Evolutionary conservation across 1,140 invertebrate genomes (phyloP), one percentile per base, ranked within the genome.

Genomic region (Nephila pilipes): DNA sequence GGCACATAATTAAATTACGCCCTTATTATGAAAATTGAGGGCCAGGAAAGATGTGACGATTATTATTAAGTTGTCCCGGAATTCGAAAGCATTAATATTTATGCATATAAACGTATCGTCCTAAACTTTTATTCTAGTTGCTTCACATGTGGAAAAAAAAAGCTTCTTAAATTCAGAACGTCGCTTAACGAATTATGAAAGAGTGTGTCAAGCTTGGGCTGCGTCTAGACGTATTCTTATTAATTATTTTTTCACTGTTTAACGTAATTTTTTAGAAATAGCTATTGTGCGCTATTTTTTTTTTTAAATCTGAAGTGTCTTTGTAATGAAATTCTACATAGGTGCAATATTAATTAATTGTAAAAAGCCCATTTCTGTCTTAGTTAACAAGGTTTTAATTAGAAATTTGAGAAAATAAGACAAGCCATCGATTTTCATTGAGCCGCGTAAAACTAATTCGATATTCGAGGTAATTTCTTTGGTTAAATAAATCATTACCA

Each of bases 31-130:
- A 65, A 65, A 65, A 29, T 65, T 65, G 63, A 65, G 63, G 25
- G 25, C 63, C 22, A 6, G 10, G 63, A 65, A 65, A 65, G 22
- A 65, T 65, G 63, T 65, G 63, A 65, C 63, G 63, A 65, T 65
- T 65, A 65, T 65, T 65, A 65, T 65, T 65, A 65, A 65, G 63
- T 65, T 65, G 63, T 65, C 63, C 63, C 63, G n/a, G 22, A 65
- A 65, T 14, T 65, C 63, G n/a, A 25, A 65, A 65, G 63, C n/a
- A 65, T 65, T 65, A 65, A 29, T 14, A 65, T 65, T 65, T 65
- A 65, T 65, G 63, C 63, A 65, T 65, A 65, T 65, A 65, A 65
- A 65, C 14, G 63, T 65, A 65, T 25, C 25, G 25, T 65, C 63
- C 60, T 10, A 4, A 16, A n/a, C n/a, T 25, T 29, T 65, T 65